Percentiles rank a stretch among this genome's conserved stretches.
Conservation (phyloP, 2,888 invertebrate species). For the Dyspetes luteomarginatus region DNA sequence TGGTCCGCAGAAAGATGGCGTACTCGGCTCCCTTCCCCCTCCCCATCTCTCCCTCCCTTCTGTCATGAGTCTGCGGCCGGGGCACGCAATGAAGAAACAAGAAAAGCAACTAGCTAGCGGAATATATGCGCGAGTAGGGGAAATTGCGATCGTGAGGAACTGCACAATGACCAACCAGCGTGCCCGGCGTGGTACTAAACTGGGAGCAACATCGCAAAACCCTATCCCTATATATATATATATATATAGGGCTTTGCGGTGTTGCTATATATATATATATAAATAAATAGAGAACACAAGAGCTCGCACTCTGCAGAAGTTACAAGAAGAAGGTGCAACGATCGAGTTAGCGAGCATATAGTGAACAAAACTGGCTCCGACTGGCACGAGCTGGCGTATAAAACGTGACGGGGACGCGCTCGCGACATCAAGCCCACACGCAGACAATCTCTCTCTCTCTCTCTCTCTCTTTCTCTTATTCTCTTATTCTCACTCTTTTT, state of each 20-base stretch:
- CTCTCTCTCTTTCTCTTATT: too few species aligned
- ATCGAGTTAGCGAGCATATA: conserved; percentile 20
- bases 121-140: not conserved
- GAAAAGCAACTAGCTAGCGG: too few species aligned
- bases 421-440: too few species aligned
- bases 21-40: too few species aligned
- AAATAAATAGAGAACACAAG: not conserved
- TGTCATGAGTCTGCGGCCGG: too few species aligned
- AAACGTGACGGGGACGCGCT: conserved; percentile 67
- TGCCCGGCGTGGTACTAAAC: not conserved
- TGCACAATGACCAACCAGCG: not conserved
- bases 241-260: too few species aligned
- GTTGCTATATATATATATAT: not conserved
- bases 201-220: not conserved
- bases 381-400: conserved; percentile 75
- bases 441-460: too few species aligned
- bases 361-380: conserved; percentile 77
- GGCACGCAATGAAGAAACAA: not conserved
- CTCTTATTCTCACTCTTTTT: not conserved
- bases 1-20: not conserved
- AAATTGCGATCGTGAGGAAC: not conserved
- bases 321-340: conserved; percentile 29
- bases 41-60: too few species aligned
- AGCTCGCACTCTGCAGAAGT: not conserved
- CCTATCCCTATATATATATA: not conserved